Base-by-base conservation (phyloP, 2,888 invertebrate genomes). In the Piscicola geometra region DNA sequence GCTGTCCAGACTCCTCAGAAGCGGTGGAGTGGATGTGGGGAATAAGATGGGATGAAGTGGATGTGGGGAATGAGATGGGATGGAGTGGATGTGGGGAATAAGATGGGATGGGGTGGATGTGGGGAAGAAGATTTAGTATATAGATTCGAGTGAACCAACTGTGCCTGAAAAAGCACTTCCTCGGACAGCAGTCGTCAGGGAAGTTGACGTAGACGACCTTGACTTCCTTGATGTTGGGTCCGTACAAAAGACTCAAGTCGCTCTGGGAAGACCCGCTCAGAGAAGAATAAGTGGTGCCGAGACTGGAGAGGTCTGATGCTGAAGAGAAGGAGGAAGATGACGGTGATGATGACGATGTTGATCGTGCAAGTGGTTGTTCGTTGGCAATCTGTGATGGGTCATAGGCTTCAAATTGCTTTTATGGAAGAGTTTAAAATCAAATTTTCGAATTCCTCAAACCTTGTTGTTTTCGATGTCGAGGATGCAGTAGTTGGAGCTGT, bases 131-230 rank as follows among this genome's bases (percentile, higher is more conserved):
- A 9, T 9, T 9, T 41, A 9, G 5, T 41, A 5, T 5, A 41
- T 9, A 41, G 15, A 41, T 9, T 9, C 15, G 41, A 41, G 15
- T 9, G 41, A 41, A 56, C 5, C 18, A 33, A 67, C 67, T 3
- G 12, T 67, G 32, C 30, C 35, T 67, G 28, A 5, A 67, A 30
- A 71, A 30, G 60, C 71, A 71, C n/a, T 50, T 32, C 18, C 66
- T 36, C 12, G 78, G 77, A 67, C 77, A 94, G 86, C 97, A 97
- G 84, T 96, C 95, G 50, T 94, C 90, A 69, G 96, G 96, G 84
- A 92, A 92, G 81, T 92, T 92, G 50, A 87, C 84, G 76, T 88
- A 86, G 80, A 92, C 90, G 73, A 92, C 89, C 76, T 91, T 91
- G 82, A 92, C 93, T 79, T 91, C 91, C 75, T 91, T 92, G 75